These are phyloP conservation scores for Geopemphigus sp. DNA, from an alignment of 1,140 invertebrate species.

Conservation along the genomic window DNA sequence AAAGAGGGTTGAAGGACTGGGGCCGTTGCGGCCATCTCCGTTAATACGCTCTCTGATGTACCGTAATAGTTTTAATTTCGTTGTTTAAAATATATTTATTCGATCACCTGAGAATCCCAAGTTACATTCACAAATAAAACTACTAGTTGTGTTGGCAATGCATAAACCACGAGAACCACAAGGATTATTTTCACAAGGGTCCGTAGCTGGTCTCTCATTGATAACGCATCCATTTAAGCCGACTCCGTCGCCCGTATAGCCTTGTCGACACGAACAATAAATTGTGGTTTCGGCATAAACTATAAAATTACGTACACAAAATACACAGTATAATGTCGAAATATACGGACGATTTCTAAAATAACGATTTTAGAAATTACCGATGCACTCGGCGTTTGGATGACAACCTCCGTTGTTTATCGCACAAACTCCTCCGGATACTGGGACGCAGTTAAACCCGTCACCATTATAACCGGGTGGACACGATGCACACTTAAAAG, in stretches of 20 bases:
- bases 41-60: too few relatives aligned
- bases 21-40: too few relatives aligned
- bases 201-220: neutral
- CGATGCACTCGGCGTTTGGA: conserved; percentile 72
- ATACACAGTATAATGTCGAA: neutral
- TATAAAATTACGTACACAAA: neutral
- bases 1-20: too few relatives aligned
- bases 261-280: conserved; percentile 74
- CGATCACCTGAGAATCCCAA: conserved; percentile 61
- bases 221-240: conserved; percentile 74
- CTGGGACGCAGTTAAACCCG: conserved; percentile 70
- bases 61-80: too few relatives aligned
- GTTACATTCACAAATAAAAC: conserved; percentile 63
- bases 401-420: conserved; percentile 82
- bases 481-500: conserved; percentile 78
- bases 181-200: neutral
- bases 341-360: neutral
- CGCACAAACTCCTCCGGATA: conserved; percentile 64
- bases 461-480: conserved; percentile 84
- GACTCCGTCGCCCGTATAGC: conserved; percentile 76
- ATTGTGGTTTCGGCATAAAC: conserved; percentile 54
- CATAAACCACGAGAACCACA: conserved; percentile 7
- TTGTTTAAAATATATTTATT: neutral
- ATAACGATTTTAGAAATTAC: conserved; percentile 61
- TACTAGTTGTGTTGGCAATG: conserved; percentile 44